Evolutionary conservation across 2,113 vertebrate species (phyloP).

Genomic region (Oreochromis spilurus): DNA sequence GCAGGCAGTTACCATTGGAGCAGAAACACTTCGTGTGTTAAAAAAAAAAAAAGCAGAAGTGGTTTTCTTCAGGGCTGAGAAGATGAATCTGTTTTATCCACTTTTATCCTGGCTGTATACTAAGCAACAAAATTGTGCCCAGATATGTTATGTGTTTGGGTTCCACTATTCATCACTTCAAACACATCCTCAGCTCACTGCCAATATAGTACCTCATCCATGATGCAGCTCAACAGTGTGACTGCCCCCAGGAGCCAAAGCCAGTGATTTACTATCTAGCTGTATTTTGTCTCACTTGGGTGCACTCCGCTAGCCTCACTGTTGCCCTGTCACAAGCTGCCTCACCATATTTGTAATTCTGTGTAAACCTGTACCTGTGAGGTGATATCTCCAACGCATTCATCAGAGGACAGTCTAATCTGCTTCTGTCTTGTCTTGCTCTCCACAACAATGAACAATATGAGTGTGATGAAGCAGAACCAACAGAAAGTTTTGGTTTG

Average conservation of each 20-base stretch:
- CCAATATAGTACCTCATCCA: slow-evolving; percentile 43
- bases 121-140: slow-evolving; percentile 25
- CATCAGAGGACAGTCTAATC: slow-evolving; percentile 43
- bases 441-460: slow-evolving; percentile 25
- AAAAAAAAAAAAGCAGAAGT: background rate
- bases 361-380: slow-evolving; percentile 37
- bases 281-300: slow-evolving; percentile 57
- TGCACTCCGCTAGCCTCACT: slow-evolving; percentile 43
- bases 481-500: background rate
- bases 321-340: slow-evolving; percentile 43
- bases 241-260: slow-evolving; percentile 43
- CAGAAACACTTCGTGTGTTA: background rate
- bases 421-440: slow-evolving; percentile 1
- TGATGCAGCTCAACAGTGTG: slow-evolving; percentile 30
- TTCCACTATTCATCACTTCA: slow-evolving; percentile 58
- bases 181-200: slow-evolving; percentile 41
- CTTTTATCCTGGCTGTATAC: slow-evolving; percentile 21
- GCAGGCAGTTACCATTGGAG: background rate
- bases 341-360: slow-evolving; percentile 53
- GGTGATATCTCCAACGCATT: slow-evolving; percentile 32
- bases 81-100: slow-evolving; percentile 44
- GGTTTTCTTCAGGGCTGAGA: slow-evolving; percentile 23
- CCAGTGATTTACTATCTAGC: slow-evolving; percentile 65
- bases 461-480: slow-evolving; percentile 48
- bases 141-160: slow-evolving; percentile 48